A percentile compares a stretch with the other conserved stretches of the same genome.
Conservation (phyloP, 2,888 invertebrate species). For the Odontothrips loti region DNA sequence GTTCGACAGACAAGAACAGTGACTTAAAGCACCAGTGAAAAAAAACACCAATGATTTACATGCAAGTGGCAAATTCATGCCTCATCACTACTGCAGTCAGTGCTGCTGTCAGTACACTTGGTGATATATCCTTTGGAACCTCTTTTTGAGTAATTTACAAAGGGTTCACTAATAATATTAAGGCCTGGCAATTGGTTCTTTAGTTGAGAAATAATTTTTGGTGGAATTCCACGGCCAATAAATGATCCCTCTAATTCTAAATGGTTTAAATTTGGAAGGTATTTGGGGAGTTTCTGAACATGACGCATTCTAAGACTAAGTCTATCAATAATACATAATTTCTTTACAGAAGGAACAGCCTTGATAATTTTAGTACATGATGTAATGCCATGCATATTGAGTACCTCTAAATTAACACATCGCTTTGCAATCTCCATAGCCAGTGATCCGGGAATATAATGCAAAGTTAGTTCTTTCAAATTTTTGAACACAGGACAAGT, state of each 20-base stretch:
- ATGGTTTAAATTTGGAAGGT: background rate
- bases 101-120: background rate
- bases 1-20: background rate
- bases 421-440: background rate
- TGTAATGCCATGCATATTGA: background rate
- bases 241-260: background rate
- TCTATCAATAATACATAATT: background rate
- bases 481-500: background rate
- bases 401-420: background rate
- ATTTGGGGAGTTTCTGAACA: background rate
- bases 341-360: background rate
- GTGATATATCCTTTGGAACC: background rate
- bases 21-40: background rate
- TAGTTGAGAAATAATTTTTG: background rate
- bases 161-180: background rate
- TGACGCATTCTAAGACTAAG: background rate
- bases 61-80: too few relatives aligned
- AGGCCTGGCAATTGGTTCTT: background rate
- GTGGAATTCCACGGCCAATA: background rate
- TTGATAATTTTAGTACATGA: background rate
- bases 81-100: constrained; percentile 10
- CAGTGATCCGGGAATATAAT: background rate
- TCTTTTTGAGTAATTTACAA: background rate
- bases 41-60: background rate
- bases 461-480: background rate